Evolutionary conservation across 2,113 vertebrate genomes (phyloP).

Genomic region (Rostratula benghalensis): DNA sequence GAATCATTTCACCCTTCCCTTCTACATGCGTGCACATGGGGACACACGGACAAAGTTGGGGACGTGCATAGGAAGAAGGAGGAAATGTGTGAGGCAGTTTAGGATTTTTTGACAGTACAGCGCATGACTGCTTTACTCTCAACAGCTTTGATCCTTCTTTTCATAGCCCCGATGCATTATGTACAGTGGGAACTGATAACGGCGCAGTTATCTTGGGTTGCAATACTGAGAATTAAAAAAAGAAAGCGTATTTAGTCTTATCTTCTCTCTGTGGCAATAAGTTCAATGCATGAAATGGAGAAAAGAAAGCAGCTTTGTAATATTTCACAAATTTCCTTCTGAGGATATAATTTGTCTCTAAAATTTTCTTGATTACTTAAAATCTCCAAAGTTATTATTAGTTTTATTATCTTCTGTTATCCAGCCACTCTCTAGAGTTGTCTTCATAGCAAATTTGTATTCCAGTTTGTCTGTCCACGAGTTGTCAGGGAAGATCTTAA

Average conservation of each 20-base stretch:
- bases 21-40: not conserved
- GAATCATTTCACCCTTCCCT: not conserved
- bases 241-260: not conserved
- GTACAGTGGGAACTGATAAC: not conserved
- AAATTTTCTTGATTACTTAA: not conserved
- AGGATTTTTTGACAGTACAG: not conserved
- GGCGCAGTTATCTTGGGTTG: not conserved
- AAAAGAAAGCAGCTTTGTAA: not conserved
- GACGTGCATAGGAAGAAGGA: rapidly evolving
- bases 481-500: not conserved
- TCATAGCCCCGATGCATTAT: not conserved
- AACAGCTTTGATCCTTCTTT: not conserved
- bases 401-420: not conserved
- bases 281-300: not conserved
- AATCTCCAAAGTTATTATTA: not conserved
- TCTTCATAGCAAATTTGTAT: not conserved
- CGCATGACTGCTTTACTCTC: not conserved
- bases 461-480: not conserved
- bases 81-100: not conserved
- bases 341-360: not conserved
- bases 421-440: not conserved
- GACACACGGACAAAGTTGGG: rapidly evolving
- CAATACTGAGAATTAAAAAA: not conserved
- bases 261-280: not conserved
- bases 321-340: not conserved